phyloP scores from a whole-genome alignment of 2,113 vertebrate genomes.

The Vulpes vulpes region DNA sequence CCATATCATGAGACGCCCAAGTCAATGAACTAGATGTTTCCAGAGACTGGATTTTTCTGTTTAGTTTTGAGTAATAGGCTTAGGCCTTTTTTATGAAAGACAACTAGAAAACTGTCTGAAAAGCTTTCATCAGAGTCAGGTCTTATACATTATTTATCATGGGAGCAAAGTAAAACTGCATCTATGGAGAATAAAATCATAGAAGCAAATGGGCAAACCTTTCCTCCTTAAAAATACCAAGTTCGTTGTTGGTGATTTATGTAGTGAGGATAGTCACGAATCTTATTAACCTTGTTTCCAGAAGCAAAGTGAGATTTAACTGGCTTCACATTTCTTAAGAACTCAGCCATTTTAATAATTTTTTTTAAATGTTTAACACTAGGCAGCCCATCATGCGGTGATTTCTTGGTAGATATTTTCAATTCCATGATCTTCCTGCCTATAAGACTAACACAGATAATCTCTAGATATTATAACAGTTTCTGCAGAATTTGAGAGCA shows the following conservation, averaged over 20 bases:
- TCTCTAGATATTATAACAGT: not conserved
- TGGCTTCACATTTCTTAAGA: not conserved
- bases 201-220: not conserved
- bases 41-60: not conserved
- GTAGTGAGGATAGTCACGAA: not conserved
- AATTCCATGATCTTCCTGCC: not conserved
- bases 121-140: not conserved
- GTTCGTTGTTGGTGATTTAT: not conserved
- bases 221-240: constrained; percentile 4
- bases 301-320: not conserved
- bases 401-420: not conserved
- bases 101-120: not conserved
- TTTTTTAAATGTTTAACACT: not conserved
- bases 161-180: not conserved
- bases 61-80: not conserved
- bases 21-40: not conserved
- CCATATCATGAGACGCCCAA: not conserved
- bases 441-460: not conserved
- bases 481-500: constrained; percentile 26
- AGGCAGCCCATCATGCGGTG: not conserved
- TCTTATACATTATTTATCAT: constrained; percentile 25
- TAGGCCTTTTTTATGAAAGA: not conserved
- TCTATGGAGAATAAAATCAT: not conserved
- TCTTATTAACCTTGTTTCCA: not conserved
- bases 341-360: not conserved